Evolutionary conservation across 2,113 vertebrate species (phyloP), one percentile per base, ranked within the genome.

Genomic region (Xenopus borealis): DNA sequence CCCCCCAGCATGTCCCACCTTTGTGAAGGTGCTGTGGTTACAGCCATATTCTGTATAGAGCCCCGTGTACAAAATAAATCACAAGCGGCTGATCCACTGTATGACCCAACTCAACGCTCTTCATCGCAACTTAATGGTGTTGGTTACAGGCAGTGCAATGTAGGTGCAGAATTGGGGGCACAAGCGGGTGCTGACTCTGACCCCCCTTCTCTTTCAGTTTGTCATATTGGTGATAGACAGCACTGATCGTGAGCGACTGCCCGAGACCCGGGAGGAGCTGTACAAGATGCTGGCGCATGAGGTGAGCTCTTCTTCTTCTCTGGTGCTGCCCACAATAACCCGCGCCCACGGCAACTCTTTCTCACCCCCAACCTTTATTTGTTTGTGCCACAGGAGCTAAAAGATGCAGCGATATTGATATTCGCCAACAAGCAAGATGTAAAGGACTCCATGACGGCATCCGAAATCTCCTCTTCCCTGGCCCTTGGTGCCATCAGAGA

Each of bases 201-300:
- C 33, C 5, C 10, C 47, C 14, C 11, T 50, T 50, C 3, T 64
- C 23, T 58, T 79, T 71, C 83, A 95, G 92, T 93, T 95, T 50
- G 79, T 95, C 81, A 93, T 95, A 57, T 77, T 95, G 81, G 94
- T 95, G 58, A 92, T 94, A 52, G 91, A 95, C 79, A 96, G 94
- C 82, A 94, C 89, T 0, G 93, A 94, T 79, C 78, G 91, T 1
- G 92, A 93, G 27, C 82, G 90, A 16, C 83, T 95, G 27, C 68
- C 55, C 12, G 67, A 92, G 13, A 87, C 86, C 6, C 86, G 89
- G 81, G 92, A 92, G 0, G 92, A 94, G 62, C 84, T 95, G 5
- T 92, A 93, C 78, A 86, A 75, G 57, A 93, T 95, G 91, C 87
- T 95, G 59, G 88, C 91, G n/a, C 91, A 94, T 4, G 94, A 95